These are phyloP conservation scores for Varanus salvator DNA, from an alignment of 2,113 vertebrate genomes.

Conservation along the genomic window DNA sequence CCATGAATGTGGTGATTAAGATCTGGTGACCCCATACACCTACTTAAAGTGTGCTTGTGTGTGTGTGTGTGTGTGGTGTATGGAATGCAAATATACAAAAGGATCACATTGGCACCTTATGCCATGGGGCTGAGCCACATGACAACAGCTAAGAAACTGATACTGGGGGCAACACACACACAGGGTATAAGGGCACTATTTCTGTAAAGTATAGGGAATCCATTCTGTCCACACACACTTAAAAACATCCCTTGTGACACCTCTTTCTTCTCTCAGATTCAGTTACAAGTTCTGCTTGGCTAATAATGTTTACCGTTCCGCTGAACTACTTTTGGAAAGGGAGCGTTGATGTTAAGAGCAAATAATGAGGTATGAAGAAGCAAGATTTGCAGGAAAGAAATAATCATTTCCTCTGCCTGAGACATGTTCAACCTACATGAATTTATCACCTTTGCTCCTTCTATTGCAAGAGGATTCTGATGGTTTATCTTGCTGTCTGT, in stretches of 20 bases:
- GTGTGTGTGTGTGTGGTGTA: background rate
- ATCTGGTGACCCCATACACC: too few species aligned
- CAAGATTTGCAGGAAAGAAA: background rate
- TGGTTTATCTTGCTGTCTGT: conserved; percentile 22
- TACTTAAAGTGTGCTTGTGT: too few species aligned
- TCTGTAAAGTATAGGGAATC: background rate
- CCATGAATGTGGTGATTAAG: too few species aligned
- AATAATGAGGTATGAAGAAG: background rate
- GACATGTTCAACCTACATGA: background rate
- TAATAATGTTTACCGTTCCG: conserved; percentile 7
- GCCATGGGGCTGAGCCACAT: background rate
- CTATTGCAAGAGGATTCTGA: conserved; percentile 1
- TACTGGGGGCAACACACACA: background rate
- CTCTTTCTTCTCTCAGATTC: background rate
- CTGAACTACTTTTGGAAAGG: background rate
- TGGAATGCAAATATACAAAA: background rate
- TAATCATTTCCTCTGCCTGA: conserved; percentile 7
- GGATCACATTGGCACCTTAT: background rate
- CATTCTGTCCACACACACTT: background rate
- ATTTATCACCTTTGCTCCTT: conserved; percentile 15
- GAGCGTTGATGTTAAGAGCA: conserved; percentile 5
- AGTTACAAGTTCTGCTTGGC: background rate
- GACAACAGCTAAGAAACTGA: background rate
- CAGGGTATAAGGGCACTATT: background rate
- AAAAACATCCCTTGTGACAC: background rate